Evolutionary conservation across 2,113 vertebrate genomes (phyloP), one percentile per base, ranked within the genome.

Genomic region (Vanacampus margaritifer): DNA sequence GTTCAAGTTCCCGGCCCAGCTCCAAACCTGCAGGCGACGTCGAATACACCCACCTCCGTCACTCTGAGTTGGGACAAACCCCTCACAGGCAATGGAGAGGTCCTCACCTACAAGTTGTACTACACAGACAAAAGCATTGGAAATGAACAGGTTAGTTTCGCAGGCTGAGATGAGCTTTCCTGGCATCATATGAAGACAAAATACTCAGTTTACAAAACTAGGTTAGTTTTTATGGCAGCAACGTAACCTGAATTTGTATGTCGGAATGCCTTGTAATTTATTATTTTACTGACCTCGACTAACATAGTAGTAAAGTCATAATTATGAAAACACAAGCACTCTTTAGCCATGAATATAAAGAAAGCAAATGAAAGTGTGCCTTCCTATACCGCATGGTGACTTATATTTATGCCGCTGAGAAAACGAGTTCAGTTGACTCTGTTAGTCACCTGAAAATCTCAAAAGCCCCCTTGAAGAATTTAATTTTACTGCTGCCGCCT

Each of bases 1-100:
- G 97, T 98, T 75, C 97, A 98, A 88, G 95, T 98, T 2, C 95
- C 97, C 1, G 96, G 96, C 8, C 96, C 97, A 0, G 95, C 96
- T 65, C 95, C 96, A 5, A 98, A 98, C 78, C 92, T 99, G 70
- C 93, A 93, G 43, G 95, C 92, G 0, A 83, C 87, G 3, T 90
- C 95, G 3, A 75, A 67, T 17, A 92, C 94, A 0, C 94, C 97
- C 1, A 93, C 92, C 14, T 94, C 96, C 0, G 76, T 96, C 43
- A 91, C 91, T 0, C 76, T 99, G 67, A 94, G 80, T 41, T 99
- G 97, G 97, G 95, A 95, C 58, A 94, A 91, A 0, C 97, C 97
- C 0, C 66, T 96, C 56, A 97, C 93, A 0, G 96, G 95, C 78
- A 98, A 96, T 1, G 96, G 96, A 0, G 96, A 98, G 51, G 95